Conservation (phyloP, 2,888 invertebrate genomes). For the Conomelus anceps region DNA sequence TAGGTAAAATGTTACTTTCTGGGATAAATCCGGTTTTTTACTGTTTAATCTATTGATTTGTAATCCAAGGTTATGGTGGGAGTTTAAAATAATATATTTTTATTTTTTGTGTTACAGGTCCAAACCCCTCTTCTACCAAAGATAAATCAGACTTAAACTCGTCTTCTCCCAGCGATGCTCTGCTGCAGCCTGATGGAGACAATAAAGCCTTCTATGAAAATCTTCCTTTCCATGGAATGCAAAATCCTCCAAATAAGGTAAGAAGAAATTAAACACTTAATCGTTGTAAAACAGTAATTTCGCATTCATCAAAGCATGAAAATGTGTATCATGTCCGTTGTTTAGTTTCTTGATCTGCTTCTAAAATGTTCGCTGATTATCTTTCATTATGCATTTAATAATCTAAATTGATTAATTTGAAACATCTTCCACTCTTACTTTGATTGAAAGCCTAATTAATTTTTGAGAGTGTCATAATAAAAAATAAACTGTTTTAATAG, state of each 20-base stretch:
- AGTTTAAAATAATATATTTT: neutral
- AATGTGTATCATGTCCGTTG: neutral
- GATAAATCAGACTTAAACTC: constrained; percentile 47
- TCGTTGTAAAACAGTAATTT: neutral
- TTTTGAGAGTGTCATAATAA: too few species aligned
- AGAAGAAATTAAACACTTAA: constrained; percentile 31
- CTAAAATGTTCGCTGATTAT: neutral
- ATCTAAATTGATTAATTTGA: neutral
- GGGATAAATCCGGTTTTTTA: too few species aligned
- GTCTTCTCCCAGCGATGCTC: constrained; percentile 38
- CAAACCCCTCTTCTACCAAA: constrained; percentile 48
- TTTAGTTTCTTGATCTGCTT: neutral
- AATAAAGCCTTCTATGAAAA: constrained; percentile 86
- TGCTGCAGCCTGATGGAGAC: constrained; percentile 64
- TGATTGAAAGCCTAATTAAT: too few species aligned
- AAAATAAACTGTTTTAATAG: too few species aligned
- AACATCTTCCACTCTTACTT: too few species aligned
- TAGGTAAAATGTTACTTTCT: too few species aligned
- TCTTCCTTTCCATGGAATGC: constrained; percentile 89
- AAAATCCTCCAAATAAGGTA: constrained; percentile 92
- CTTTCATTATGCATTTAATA: neutral
- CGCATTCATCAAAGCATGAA: neutral
- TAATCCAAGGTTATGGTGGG: neutral
- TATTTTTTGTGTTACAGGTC: constrained; percentile 41
- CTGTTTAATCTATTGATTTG: neutral